Percentiles rank a stretch among this genome's conserved stretches.
Conservation (phyloP, 2,113 vertebrate species). For the Tapirus terrestris region DNA sequence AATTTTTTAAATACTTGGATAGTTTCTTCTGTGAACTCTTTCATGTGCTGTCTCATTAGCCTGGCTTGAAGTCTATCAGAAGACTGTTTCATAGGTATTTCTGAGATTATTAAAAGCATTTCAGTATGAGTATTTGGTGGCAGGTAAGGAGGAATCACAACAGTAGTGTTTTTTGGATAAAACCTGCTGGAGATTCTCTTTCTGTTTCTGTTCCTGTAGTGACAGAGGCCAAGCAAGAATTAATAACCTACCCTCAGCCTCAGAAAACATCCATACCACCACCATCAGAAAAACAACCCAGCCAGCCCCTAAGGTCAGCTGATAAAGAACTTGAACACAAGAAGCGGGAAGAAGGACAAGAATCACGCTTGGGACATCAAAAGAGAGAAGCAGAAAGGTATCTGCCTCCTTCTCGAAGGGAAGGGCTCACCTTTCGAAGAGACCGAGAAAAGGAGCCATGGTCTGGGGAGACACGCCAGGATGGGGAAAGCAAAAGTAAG, state of each 20-base stretch:
- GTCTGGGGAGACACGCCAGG: constrained; percentile 81
- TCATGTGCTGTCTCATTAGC: neutral
- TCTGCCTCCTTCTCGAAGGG: constrained; percentile 76
- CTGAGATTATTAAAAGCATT: neutral
- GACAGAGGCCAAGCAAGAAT: constrained; percentile 85
- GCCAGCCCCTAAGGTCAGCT: constrained; percentile 78
- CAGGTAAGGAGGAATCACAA: constrained; percentile 15
- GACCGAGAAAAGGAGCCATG: constrained; percentile 81
- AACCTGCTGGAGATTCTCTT: constrained; percentile 18
- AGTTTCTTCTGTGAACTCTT: constrained; percentile 28
- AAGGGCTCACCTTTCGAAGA: constrained; percentile 82
- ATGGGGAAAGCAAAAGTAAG: constrained; percentile 90
- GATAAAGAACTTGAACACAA: constrained; percentile 84
- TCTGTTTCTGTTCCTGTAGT: constrained; percentile 66
- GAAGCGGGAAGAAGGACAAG: constrained; percentile 87
- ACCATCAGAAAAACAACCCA: constrained; percentile 83
- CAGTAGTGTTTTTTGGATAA: neutral
- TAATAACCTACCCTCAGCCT: constrained; percentile 83
- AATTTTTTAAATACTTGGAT: neutral
- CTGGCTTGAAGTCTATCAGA: neutral
- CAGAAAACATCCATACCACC: constrained; percentile 80
- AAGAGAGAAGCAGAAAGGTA: constrained; percentile 84
- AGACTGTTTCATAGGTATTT: neutral
- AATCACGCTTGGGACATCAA: constrained; percentile 81
- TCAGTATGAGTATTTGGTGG: neutral